These are phyloP conservation scores for Beroe ovata DNA, from an alignment of 37 sponge, comb jelly and placozoan genomes.

Conservation along the genomic window DNA sequence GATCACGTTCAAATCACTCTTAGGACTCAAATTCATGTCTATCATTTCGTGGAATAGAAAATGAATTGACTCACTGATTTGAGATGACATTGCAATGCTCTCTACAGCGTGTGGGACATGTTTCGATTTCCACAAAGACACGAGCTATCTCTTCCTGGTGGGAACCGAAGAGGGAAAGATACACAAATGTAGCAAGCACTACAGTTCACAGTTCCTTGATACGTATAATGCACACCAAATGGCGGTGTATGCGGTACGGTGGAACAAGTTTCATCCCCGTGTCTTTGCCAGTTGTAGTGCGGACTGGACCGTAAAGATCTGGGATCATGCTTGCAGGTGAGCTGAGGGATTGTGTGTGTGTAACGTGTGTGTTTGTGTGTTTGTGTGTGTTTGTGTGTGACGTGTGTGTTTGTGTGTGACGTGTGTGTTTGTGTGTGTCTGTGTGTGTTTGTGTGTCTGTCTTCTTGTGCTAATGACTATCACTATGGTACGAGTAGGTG, in stretches of 20 bases:
- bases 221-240: conserved; percentile 85
- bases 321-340: conserved; percentile 82
- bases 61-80: too few species aligned
- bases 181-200: conserved; percentile 96
- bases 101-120: conserved; percentile 82
- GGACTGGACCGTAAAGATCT: conserved; percentile 97
- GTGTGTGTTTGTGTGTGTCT: too few species aligned
- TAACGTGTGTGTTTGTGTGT: too few species aligned
- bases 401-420: too few species aligned
- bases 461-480: too few species aligned
- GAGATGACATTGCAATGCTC: not conserved
- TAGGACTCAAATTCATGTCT: too few species aligned
- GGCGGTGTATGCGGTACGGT: conserved; percentile 85
- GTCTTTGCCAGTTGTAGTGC: conserved; percentile 95
- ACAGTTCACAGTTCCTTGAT: conserved; percentile 82
- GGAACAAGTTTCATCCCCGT: conserved; percentile 89
- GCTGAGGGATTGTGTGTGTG: too few species aligned
- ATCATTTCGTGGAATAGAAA: too few species aligned
- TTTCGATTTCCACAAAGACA: conserved; percentile 79
- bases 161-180: conserved; percentile 89
- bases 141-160: conserved; percentile 88
- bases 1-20: too few species aligned
- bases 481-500: too few species aligned
- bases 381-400: too few species aligned
- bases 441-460: too few species aligned